Percentiles rank a stretch among this genome's conserved stretches.
Conservation (phyloP, 2,888 invertebrate genomes). For the Zygogramma bicolorata region DNA sequence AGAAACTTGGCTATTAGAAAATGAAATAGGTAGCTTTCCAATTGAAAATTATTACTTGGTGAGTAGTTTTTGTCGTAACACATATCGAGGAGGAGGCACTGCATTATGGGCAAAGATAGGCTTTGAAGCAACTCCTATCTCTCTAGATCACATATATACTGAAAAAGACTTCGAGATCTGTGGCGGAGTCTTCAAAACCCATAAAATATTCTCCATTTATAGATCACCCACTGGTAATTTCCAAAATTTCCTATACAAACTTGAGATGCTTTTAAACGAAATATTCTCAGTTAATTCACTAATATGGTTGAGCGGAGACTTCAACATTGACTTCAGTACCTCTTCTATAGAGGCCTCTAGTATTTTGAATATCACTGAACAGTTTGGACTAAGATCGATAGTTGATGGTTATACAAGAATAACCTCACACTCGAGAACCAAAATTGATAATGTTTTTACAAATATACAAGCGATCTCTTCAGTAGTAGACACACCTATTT, state of each 20-base stretch:
- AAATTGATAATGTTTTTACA: neutral
- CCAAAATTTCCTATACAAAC: neutral
- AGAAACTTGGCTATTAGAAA: too few species aligned
- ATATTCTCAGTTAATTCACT: neutral
- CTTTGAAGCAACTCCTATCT: neutral
- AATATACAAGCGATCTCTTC: neutral
- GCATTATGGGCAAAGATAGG: neutral
- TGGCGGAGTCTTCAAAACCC: neutral
- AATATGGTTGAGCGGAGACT: too few species aligned
- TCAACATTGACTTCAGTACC: too few species aligned
- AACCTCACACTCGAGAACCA: too few species aligned
- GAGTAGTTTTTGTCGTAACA: neutral
- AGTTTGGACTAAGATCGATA: neutral
- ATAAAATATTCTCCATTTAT: neutral
- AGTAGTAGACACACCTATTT: neutral
- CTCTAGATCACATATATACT: neutral
- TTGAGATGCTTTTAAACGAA: neutral
- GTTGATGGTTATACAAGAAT: neutral
- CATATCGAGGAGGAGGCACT: neutral
- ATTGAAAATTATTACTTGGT: neutral
- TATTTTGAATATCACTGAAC: neutral
- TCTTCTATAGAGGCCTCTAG: too few species aligned
- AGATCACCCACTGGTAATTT: neutral
- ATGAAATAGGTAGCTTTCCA: neutral
- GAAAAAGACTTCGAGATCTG: neutral